Conservation (phyloP, 2,888 invertebrate species). For the Phaonia tiefii region DNA sequence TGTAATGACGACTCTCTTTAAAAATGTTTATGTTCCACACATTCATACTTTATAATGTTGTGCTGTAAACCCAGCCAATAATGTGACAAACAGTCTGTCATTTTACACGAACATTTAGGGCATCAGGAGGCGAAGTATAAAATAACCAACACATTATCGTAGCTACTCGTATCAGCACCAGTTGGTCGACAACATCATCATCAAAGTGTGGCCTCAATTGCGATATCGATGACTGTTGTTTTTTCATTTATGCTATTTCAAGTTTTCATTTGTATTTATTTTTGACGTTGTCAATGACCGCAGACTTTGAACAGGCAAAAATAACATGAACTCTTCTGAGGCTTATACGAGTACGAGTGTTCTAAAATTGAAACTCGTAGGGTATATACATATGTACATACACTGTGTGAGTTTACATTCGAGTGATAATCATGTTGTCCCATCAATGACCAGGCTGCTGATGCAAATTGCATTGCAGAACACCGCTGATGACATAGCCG, state of each 20-base stretch:
- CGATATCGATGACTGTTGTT: not conserved
- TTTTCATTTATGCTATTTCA: not conserved
- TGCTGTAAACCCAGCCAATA: not conserved
- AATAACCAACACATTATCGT: not conserved
- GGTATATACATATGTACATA: too few species aligned
- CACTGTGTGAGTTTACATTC: too few species aligned
- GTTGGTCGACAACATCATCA: not conserved
- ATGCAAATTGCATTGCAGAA: too few species aligned
- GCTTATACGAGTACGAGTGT: too few species aligned
- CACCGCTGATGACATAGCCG: not conserved
- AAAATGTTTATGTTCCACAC: not conserved
- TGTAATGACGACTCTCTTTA: conserved; percentile 35
- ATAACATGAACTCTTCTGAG: conserved; percentile 68
- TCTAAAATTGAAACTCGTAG: too few species aligned
- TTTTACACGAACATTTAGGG: not conserved
- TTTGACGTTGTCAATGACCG: conserved; percentile 64
- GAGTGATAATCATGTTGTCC: too few species aligned
- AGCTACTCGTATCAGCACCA: not conserved
- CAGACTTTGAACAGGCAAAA: conserved; percentile 76
- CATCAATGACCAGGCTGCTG: too few species aligned
- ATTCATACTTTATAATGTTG: not conserved
- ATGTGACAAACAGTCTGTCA: not conserved
- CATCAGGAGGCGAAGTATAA: not conserved
- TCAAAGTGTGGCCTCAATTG: conserved; percentile 6
- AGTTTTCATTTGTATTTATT: conserved; percentile 11